These are phyloP conservation scores for Cryptotermes secundus DNA, from an alignment of 1,140 invertebrate genomes.

Conservation along the genomic window DNA sequence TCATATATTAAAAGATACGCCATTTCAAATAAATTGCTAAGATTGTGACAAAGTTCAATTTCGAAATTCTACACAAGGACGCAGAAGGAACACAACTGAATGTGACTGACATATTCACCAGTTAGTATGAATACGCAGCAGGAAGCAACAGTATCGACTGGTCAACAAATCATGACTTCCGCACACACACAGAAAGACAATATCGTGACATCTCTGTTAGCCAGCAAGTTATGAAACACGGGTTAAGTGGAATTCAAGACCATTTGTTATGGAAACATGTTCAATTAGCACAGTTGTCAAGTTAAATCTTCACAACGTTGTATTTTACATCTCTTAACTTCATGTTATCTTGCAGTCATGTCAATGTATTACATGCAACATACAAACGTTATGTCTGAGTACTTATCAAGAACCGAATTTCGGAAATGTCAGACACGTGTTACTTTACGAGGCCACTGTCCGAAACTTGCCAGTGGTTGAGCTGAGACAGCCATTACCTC, in stretches of 20 bases:
- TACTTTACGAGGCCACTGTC: too few relatives aligned
- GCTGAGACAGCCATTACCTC: too few relatives aligned
- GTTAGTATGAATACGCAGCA: neutral
- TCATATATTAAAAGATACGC: too few relatives aligned
- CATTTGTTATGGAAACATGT: neutral
- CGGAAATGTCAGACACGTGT: too few relatives aligned
- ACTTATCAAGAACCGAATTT: too few relatives aligned
- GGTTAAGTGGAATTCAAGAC: slow-evolving; percentile 10
- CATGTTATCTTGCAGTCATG: too few relatives aligned
- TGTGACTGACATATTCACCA: slow-evolving; percentile 9
- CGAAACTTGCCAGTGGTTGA: too few relatives aligned
- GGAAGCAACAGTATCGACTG: neutral
- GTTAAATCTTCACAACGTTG: neutral
- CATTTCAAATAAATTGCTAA: neutral
- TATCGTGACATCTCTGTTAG: neutral
- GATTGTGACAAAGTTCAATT: neutral
- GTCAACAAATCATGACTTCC: slow-evolving; percentile 11
- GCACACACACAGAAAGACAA: neutral
- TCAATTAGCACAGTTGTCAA: slow-evolving; percentile 10
- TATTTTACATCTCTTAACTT: neutral
- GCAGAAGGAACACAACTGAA: neutral
- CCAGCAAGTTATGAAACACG: neutral
- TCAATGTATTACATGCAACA: too few relatives aligned
- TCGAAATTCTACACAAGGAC: neutral
- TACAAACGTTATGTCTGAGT: too few relatives aligned